Conservation (phyloP, 2,113 vertebrate genomes). For the Eupsittula cactorum region DNA sequence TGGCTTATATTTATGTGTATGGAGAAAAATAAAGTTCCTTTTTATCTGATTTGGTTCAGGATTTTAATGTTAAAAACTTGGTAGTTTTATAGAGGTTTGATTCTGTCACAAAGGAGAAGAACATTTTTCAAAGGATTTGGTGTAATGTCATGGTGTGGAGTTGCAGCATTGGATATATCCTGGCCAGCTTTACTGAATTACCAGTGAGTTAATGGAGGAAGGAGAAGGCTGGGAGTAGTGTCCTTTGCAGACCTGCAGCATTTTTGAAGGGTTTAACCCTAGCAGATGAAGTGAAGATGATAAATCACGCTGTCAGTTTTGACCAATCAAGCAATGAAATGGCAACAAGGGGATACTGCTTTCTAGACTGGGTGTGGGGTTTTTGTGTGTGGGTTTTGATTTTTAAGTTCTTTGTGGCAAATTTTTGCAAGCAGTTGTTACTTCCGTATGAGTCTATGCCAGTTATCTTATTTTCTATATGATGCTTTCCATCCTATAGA, state of each 20-base stretch:
- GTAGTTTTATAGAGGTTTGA: background rate
- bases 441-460: background rate
- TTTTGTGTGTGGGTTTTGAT: background rate
- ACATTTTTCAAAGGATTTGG: background rate
- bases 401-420: background rate
- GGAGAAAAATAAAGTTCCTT: background rate
- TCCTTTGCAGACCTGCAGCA: background rate
- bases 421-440: background rate
- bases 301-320: conserved; percentile 62
- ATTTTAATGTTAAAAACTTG: background rate
- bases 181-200: conserved; percentile 1
- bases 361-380: background rate
- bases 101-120: background rate
- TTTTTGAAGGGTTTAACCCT: conserved; percentile 57
- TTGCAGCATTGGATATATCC: background rate
- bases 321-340: conserved; percentile 62
- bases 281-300: conserved; percentile 65
- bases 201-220: background rate
- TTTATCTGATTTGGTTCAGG: background rate
- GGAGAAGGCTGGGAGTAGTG: background rate
- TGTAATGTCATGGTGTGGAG: background rate
- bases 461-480: background rate
- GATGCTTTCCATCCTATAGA: background rate
- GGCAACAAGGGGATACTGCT: background rate
- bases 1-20: background rate